Conservation (phyloP, 2,113 vertebrate genomes). For the Cryptomyrus ogoouensis region DNA sequence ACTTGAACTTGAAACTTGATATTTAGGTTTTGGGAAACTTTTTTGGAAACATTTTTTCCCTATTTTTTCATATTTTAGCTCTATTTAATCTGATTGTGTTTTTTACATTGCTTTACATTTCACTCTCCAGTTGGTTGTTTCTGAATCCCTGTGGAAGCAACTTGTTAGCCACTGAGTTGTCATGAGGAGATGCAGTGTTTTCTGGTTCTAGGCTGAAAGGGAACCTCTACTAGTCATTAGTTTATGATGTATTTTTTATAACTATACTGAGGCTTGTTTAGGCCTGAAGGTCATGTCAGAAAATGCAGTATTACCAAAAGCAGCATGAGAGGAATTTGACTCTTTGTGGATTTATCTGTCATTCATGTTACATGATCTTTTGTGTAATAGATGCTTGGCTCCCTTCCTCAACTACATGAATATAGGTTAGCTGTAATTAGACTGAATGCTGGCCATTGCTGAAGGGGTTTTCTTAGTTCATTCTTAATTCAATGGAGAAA, state of each 20-base stretch:
- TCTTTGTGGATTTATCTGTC: neutral
- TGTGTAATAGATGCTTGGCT: neutral
- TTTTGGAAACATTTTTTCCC: neutral
- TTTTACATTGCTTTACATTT: neutral
- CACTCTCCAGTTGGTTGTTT: neutral
- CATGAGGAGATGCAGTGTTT: neutral
- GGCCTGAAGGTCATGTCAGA: neutral
- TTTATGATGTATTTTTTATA: neutral
- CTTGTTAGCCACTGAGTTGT: neutral
- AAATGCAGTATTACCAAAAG: neutral
- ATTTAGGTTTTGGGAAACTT: neutral
- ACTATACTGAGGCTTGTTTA: neutral
- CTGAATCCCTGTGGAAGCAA: neutral
- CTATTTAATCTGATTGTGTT: neutral
- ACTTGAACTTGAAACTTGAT: neutral
- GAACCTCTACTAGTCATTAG: neutral
- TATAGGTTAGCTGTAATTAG: constrained; percentile 1
- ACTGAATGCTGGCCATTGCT: neutral
- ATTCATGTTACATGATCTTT: neutral
- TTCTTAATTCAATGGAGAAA: neutral
- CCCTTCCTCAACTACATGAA: neutral
- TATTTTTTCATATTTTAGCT: neutral
- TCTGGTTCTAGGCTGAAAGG: neutral
- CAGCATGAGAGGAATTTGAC: neutral
- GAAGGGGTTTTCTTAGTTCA: neutral